Conservation (phyloP, 2,113 vertebrate species). For the Burhinus oedicnemus region DNA sequence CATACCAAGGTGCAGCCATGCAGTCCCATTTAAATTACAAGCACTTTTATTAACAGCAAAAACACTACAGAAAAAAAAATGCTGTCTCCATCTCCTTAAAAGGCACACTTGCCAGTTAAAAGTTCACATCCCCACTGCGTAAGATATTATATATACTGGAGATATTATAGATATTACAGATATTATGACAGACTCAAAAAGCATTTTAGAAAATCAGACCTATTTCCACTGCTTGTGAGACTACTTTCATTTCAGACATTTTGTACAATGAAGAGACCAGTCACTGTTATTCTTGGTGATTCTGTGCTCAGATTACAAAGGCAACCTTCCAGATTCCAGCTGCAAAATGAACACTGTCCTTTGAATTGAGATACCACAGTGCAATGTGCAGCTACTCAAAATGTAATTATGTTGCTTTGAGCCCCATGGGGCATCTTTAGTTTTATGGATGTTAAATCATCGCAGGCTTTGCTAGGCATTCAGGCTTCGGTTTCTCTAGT, state of each 20-base stretch:
- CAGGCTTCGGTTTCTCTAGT: background rate
- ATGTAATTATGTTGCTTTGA: background rate
- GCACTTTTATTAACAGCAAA: background rate
- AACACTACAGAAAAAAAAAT: background rate
- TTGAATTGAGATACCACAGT: background rate
- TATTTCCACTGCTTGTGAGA: background rate
- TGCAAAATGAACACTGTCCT: background rate
- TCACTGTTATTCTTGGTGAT: background rate
- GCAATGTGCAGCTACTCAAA: background rate
- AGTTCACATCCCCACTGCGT: background rate
- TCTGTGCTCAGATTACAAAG: background rate
- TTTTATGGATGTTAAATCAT: background rate
- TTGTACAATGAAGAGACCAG: background rate
- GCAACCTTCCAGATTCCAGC: background rate
- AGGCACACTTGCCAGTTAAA: background rate
- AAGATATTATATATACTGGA: background rate
- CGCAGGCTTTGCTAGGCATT: background rate
- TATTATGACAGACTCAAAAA: background rate
- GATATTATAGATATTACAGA: background rate
- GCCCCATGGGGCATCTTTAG: background rate
- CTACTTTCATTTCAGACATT: background rate
- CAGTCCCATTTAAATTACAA: background rate
- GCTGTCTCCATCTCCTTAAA: background rate
- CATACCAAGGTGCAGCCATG: background rate
- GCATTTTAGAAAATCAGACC: background rate